phyloP scores from a whole-genome alignment of 2,888 invertebrate genomes.

The Melanostoma scalare region DNA sequence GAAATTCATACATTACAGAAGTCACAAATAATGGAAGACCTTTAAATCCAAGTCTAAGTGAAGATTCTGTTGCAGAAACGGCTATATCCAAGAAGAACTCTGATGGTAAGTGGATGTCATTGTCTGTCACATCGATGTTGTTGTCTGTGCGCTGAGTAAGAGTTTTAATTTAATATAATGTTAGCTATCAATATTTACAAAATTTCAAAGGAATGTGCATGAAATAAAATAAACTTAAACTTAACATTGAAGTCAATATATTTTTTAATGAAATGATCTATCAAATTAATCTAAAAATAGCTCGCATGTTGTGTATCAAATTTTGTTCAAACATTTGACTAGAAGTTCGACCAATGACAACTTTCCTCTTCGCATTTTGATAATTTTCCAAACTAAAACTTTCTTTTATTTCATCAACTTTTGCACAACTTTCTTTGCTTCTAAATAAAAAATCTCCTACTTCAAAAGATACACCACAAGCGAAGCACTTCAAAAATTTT shows the following conservation, averaged over 20 bases:
- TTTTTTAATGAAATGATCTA: constrained; percentile 2
- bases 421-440: neutral
- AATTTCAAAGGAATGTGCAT: neutral
- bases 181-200: constrained; percentile 21
- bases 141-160: constrained; percentile 72
- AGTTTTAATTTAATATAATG: constrained; percentile 36
- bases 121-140: constrained; percentile 75
- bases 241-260: constrained; percentile 35
- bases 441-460: neutral
- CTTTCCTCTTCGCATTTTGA: no score
- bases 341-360: no score
- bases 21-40: constrained; percentile 83
- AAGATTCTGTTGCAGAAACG: constrained; percentile 91
- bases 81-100: constrained; percentile 91
- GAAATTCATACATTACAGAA: constrained; percentile 81
- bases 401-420: no score
- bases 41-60: constrained; percentile 89
- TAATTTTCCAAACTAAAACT: no score
- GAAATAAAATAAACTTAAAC: neutral
- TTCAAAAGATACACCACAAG: constrained; percentile 25
- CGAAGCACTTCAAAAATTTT: constrained; percentile 33
- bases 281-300: constrained; percentile 5
- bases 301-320: constrained; percentile 34
- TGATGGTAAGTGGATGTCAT: constrained; percentile 87
- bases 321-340: neutral